Conservation (phyloP, 2,888 invertebrate species). For the Orchesella flavescens region DNA sequence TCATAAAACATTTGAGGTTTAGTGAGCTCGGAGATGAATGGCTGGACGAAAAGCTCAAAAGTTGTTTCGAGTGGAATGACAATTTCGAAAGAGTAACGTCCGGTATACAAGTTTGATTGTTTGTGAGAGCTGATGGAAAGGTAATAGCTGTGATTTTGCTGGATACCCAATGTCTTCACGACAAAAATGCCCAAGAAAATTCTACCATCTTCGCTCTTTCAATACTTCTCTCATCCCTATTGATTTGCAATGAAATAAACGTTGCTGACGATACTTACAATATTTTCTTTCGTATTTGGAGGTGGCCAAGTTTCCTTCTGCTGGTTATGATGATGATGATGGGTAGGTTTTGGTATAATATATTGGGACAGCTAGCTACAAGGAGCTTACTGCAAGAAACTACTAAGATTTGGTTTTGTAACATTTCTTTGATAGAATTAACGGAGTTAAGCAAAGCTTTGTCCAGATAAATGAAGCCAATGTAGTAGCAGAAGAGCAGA, state of each 20-base stretch:
- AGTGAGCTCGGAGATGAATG: slow-evolving; percentile 42
- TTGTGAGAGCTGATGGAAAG: not conserved
- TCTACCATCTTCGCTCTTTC: not conserved
- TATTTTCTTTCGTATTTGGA: too few species aligned
- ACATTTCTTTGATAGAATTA: too few species aligned
- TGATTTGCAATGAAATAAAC: too few species aligned
- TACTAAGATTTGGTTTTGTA: too few species aligned
- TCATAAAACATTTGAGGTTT: slow-evolving; percentile 65
- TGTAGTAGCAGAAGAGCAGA: not conserved
- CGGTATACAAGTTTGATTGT: not conserved
- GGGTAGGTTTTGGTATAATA: too few species aligned
- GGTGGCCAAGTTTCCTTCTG: too few species aligned
- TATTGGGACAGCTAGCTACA: too few species aligned
- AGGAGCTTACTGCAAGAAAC: too few species aligned
- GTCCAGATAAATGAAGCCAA: not conserved
- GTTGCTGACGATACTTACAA: too few species aligned
- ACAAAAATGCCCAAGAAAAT: slow-evolving; percentile 2
- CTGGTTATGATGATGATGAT: too few species aligned
- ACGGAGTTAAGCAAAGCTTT: not conserved
- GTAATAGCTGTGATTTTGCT: not conserved
- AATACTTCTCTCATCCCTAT: not conserved
- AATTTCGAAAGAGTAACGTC: not conserved
- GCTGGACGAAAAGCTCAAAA: not conserved
- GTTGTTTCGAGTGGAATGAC: not conserved
- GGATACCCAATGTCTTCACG: slow-evolving; percentile 13